A percentile compares a stretch with the other conserved stretches of the same genome.
These are phyloP conservation scores for Alloscopus bannaensis DNA, from an alignment of 2,888 invertebrate genomes.

Conservation along the genomic window DNA sequence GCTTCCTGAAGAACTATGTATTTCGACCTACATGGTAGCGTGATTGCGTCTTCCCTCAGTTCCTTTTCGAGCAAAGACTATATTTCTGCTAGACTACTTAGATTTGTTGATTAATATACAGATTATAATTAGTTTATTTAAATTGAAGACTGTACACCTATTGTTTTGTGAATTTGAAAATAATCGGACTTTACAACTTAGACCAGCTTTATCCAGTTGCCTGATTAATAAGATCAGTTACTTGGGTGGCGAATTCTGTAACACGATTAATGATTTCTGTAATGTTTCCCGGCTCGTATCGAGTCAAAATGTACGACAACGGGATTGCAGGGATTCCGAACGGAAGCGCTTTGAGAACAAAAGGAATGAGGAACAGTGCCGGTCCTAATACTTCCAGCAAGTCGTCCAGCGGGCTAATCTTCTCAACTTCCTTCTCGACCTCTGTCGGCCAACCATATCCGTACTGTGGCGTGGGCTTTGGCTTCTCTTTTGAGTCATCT, in stretches of 20 bases:
- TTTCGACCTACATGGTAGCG: background rate
- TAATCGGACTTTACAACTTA: background rate
- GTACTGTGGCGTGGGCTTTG: background rate
- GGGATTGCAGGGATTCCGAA: constrained; percentile 37
- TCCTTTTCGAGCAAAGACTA: background rate
- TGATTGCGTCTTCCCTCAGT: background rate
- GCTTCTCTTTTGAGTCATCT: background rate
- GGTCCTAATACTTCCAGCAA: constrained; percentile 29
- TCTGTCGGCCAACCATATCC: background rate
- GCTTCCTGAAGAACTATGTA: constrained; percentile 4
- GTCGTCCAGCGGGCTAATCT: constrained; percentile 25
- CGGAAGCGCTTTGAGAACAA: constrained; percentile 24
- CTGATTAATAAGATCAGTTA: background rate
- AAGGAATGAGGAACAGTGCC: constrained; percentile 25
- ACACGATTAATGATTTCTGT: background rate
- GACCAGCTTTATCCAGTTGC: background rate
- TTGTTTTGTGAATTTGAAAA: background rate
- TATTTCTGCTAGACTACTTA: background rate
- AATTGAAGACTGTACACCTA: too few relatives aligned
- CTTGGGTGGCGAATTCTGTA: constrained; percentile 13
- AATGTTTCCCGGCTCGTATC: constrained; percentile 5
- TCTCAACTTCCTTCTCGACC: background rate
- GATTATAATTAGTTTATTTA: background rate
- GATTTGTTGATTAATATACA: background rate
- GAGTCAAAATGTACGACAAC: constrained; percentile 29